Evolutionary conservation across 1,140 invertebrate species (phyloP).

Genomic region (Idris sp.): DNA sequence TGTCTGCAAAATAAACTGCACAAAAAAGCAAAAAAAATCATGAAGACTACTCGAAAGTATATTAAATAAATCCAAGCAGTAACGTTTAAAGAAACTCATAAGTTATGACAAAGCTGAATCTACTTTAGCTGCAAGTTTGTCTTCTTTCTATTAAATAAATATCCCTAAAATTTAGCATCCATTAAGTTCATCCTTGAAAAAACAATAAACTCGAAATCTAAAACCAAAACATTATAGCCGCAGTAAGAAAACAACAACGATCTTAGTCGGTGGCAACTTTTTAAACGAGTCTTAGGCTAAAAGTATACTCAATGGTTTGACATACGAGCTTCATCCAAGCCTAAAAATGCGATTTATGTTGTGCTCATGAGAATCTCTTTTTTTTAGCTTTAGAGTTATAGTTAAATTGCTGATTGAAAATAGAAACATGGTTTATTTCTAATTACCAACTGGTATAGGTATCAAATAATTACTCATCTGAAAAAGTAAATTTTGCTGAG

Average conservation of each 20-base stretch:
- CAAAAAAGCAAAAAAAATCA: too few species aligned
- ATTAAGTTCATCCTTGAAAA: neutral
- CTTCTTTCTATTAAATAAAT: too few species aligned
- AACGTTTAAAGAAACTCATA: too few species aligned
- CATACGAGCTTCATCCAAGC: constrained; percentile 8
- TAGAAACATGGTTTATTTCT: constrained; percentile 28
- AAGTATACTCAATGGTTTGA: constrained; percentile 25
- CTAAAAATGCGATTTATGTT: constrained; percentile 30
- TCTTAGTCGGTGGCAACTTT: constrained; percentile 3
- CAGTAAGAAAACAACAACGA: constrained; percentile 16
- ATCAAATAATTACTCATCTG: constrained; percentile 7
- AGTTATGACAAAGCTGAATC: too few species aligned
- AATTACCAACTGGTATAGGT: neutral
- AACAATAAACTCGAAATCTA: constrained; percentile 33
- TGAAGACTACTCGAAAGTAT: too few species aligned
- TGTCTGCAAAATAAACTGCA: too few species aligned
- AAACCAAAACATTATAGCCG: constrained; percentile 14
- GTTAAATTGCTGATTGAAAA: constrained; percentile 54
- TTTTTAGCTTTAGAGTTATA: constrained; percentile 48
- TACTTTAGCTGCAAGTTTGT: too few species aligned
- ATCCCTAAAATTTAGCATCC: constrained; percentile 4
- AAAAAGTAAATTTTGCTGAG: constrained; percentile 17
- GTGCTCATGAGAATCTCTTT: constrained; percentile 29
- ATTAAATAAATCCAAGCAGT: too few species aligned
- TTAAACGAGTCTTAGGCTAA: constrained; percentile 37